These are phyloP conservation scores for Toxostoma redivivum DNA, from an alignment of 2,113 vertebrate species.

Conservation along the genomic window DNA sequence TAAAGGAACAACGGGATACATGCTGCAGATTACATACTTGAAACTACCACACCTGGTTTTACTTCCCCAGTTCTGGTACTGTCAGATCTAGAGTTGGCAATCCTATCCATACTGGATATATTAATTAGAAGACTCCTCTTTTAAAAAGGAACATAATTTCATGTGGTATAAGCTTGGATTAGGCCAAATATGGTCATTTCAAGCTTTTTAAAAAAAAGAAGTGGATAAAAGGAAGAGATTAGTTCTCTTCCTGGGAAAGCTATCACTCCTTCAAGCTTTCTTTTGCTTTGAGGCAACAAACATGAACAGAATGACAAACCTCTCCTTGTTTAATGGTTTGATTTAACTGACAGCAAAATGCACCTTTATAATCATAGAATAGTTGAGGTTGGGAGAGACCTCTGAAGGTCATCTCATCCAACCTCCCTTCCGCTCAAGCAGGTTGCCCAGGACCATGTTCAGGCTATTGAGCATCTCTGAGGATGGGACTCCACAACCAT, in stretches of 20 bases:
- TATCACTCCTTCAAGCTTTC: background rate
- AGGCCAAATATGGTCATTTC: background rate
- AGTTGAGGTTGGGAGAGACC: background rate
- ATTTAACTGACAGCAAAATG: background rate
- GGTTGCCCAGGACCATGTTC: background rate
- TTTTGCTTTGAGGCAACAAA: background rate
- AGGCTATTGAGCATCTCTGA: background rate
- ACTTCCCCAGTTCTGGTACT: background rate
- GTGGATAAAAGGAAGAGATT: background rate
- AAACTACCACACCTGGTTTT: background rate
- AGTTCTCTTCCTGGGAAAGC: background rate
- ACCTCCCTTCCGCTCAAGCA: background rate
- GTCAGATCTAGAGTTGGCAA: background rate
- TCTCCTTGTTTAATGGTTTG: background rate
- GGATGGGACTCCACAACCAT: background rate
- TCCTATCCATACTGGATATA: background rate
- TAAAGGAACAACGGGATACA: background rate
- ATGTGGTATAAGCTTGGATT: background rate
- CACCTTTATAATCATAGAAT: background rate
- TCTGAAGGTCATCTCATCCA: background rate
- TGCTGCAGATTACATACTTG: background rate
- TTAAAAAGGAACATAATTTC: background rate
- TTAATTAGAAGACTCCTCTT: background rate
- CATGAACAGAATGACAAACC: accelerated
- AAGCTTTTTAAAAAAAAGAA: background rate